Conservation (phyloP, 2,113 vertebrate genomes). For the Caranx ignobilis region DNA sequence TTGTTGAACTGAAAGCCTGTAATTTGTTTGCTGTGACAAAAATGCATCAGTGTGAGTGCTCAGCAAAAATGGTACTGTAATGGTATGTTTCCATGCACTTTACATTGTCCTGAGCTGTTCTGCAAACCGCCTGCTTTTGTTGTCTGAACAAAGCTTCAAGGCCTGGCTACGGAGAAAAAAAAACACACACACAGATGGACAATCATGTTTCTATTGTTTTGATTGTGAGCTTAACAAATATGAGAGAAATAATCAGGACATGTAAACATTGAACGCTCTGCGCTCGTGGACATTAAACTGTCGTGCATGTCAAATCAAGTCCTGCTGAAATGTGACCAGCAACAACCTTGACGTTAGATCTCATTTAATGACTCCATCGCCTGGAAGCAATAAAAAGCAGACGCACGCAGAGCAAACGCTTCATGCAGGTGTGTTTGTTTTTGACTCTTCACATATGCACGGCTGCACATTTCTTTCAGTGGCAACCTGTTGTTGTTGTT, state of each 20-base stretch:
- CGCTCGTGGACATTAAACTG: background rate
- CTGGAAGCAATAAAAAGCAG: background rate
- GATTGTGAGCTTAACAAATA: background rate
- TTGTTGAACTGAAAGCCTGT: conserved; percentile 25
- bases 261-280: background rate
- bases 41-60: conserved; percentile 25
- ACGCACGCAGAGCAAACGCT: conserved; percentile 4
- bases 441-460: background rate
- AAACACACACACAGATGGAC: background rate
- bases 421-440: conserved; percentile 5
- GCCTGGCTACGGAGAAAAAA: background rate
- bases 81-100: conserved; percentile 21
- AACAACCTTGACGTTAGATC: background rate
- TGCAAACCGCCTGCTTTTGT: background rate
- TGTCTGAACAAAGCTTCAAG: conserved; percentile 27
- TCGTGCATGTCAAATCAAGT: background rate
- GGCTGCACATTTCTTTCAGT: conserved; percentile 40
- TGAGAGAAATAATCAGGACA: background rate
- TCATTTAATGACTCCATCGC: conserved; percentile 1
- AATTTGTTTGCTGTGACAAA: conserved; percentile 52
- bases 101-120: conserved; percentile 23
- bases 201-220: background rate
- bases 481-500: background rate
- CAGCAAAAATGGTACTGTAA: conserved; percentile 23
- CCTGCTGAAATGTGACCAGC: background rate